Percentiles rank a stretch among this genome's conserved stretches.
Evolutionary conservation across 2,888 invertebrate genomes (phyloP).

Genomic region (Tanytarsus gracilentus): DNA sequence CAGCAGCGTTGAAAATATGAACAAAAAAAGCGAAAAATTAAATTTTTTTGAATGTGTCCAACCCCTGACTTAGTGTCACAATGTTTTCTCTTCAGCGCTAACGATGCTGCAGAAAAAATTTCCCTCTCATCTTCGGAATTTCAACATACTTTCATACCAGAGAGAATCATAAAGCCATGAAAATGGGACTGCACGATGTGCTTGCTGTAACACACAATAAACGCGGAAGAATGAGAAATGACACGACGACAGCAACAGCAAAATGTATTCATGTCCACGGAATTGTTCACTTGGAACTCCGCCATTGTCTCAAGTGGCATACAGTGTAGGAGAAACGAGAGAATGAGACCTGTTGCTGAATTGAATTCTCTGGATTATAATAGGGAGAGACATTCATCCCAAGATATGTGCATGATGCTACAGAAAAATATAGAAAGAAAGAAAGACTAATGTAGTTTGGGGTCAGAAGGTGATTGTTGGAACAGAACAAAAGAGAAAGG

Average conservation of each 20-base stretch:
- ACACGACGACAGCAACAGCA: background rate
- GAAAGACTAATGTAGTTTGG: background rate
- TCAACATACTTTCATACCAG: too few relatives aligned
- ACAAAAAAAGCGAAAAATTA: too few relatives aligned
- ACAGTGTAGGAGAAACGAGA: background rate
- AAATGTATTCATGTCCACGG: constrained; percentile 19
- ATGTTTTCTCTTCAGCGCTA: too few relatives aligned
- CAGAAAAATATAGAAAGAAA: too few relatives aligned
- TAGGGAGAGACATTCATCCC: too few relatives aligned
- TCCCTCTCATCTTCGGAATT: too few relatives aligned
- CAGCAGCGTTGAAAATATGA: background rate
- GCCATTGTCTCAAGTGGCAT: constrained; percentile 28
- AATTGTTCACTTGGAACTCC: constrained; percentile 24
- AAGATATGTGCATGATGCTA: too few relatives aligned
- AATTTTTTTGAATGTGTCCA: too few relatives aligned
- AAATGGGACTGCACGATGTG: background rate
- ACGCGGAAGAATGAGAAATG: background rate
- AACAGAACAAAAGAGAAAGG: too few relatives aligned
- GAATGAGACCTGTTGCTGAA: constrained; percentile 24
- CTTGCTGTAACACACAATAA: too few relatives aligned
- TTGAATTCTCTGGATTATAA: background rate
- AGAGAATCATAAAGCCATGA: background rate
- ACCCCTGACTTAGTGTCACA: too few relatives aligned
- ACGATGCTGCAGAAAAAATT: too few relatives aligned
- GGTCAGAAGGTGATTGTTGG: background rate